Percentiles rank a stretch among this genome's conserved stretches.
These are phyloP conservation scores for Eupithecia abbreviata DNA, from an alignment of 2,888 invertebrate genomes.

Conservation along the genomic window DNA sequence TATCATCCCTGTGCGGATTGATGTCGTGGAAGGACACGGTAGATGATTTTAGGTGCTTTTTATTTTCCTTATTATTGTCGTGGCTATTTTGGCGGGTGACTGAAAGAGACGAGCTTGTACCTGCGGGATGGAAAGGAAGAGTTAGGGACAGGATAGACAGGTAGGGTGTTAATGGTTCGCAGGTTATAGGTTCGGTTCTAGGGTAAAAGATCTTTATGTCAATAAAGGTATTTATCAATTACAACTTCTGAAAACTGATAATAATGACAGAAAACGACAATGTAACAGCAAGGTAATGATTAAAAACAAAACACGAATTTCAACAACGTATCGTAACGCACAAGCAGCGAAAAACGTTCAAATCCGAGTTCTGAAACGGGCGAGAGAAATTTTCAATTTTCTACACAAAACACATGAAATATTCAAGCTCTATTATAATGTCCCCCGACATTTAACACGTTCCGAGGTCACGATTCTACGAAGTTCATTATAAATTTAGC, in stretches of 20 bases:
- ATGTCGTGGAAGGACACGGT: neutral
- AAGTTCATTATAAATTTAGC: neutral
- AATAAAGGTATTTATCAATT: neutral
- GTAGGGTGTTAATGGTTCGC: neutral
- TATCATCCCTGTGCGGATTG: neutral
- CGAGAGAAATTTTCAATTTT: neutral
- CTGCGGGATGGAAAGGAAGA: conserved; percentile 48
- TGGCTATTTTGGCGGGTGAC: neutral
- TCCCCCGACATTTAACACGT: neutral
- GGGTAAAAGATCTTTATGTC: neutral
- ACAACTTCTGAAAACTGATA: too few relatives aligned
- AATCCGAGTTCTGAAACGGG: too few relatives aligned
- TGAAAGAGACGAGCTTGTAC: conserved; percentile 41
- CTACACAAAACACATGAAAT: neutral
- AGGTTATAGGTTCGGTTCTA: too few relatives aligned
- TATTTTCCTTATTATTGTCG: neutral
- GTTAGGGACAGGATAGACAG: conserved; percentile 18
- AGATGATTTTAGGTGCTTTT: neutral
- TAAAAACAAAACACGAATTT: too few relatives aligned
- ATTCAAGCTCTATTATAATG: neutral
- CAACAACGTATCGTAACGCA: too few relatives aligned
- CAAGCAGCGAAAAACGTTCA: too few relatives aligned
- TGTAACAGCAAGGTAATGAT: too few relatives aligned
- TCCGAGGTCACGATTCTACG: neutral
- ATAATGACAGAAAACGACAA: too few relatives aligned